Evolutionary conservation across 2,888 invertebrate genomes (phyloP).

Genomic region (Sepioteuthis lessoniana): DNA sequence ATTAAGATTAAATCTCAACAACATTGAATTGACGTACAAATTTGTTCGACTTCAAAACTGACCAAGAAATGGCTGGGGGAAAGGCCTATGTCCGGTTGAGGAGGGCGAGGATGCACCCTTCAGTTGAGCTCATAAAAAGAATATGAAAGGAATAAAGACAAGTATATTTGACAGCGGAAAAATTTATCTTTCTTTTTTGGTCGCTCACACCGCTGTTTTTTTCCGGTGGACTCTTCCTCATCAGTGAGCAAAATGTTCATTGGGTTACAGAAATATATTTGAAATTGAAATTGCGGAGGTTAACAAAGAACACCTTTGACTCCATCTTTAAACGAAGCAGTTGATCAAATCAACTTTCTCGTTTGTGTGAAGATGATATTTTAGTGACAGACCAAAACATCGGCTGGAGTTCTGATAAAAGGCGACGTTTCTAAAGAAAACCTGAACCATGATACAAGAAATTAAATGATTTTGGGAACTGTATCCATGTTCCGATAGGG

Average conservation of each 20-base stretch:
- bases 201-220: not conserved
- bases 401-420: not conserved
- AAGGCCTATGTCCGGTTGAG: not conserved
- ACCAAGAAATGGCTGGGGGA: not conserved
- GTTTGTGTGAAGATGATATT: not conserved
- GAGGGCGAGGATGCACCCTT: not conserved
- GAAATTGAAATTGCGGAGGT: not conserved
- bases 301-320: not conserved
- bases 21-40: slow-evolving; percentile 33
- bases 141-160: not conserved
- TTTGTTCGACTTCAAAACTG: not conserved
- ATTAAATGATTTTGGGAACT: not conserved
- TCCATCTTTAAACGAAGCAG: not conserved
- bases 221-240: not conserved
- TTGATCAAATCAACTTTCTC: not conserved
- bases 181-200: not conserved
- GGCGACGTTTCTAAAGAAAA: not conserved
- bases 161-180: not conserved
- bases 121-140: not conserved
- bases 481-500: not conserved
- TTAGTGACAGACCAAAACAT: not conserved
- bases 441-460: not conserved
- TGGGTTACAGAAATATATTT: not conserved
- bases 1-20: not conserved
- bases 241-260: not conserved